Evolutionary conservation across 2,797 vertebrate genomes (phyloP).

Genomic region (Luscinia megarhynchos): DNA sequence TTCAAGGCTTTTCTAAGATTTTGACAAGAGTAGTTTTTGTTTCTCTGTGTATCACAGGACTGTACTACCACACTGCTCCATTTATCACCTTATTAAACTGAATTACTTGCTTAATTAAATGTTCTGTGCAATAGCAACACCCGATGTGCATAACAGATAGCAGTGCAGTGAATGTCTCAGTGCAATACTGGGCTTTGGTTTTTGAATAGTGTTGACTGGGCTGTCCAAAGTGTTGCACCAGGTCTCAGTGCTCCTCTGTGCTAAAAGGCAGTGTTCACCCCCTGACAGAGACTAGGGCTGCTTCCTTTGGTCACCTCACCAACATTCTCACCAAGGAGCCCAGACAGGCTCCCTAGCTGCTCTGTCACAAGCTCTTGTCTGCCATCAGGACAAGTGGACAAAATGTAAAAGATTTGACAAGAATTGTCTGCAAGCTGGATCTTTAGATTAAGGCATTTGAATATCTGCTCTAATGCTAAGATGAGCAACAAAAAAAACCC

Average conservation of each 20-base stretch:
- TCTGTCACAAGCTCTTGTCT: not conserved
- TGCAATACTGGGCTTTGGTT: not conserved
- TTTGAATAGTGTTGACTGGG: not conserved
- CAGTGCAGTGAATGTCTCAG: not conserved
- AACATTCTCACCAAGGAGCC: accelerated
- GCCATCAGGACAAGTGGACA: not conserved
- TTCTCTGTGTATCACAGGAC: not conserved
- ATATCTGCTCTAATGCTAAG: not conserved
- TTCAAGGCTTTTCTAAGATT: not conserved
- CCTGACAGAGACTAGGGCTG: accelerated
- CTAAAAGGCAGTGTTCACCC: accelerated
- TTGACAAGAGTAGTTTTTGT: not conserved
- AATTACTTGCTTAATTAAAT: not conserved
- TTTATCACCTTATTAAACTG: not conserved
- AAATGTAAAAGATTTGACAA: not conserved
- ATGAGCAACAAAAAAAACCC: not conserved
- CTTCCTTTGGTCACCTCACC: not conserved
- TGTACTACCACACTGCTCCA: not conserved
- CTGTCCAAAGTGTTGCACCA: not conserved
- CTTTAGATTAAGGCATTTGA: not conserved
- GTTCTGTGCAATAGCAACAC: not conserved
- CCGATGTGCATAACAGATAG: accelerated
- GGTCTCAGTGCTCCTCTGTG: not conserved
- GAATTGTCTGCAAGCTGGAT: not conserved
- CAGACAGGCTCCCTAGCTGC: not conserved